These are phyloP conservation scores for Gastrophysa polygoni DNA, from an alignment of 2,888 invertebrate genomes.

Conservation along the genomic window DNA sequence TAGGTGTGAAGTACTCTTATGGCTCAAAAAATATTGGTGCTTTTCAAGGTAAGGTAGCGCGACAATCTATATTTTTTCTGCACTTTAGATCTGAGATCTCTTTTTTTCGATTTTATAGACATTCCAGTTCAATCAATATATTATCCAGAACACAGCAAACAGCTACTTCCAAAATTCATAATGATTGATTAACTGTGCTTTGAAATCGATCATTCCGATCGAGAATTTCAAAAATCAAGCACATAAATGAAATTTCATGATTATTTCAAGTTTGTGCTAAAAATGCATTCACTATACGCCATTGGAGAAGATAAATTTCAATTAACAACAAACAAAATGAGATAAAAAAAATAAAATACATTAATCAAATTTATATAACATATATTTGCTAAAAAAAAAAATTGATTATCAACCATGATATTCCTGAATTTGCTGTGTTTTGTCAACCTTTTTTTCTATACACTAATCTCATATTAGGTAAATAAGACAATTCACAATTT, in stretches of 20 bases:
- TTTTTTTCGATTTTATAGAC: background rate
- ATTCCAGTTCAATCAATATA: background rate
- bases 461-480: conserved; percentile 44
- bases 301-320: too few species aligned
- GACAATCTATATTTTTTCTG: conserved; percentile 41
- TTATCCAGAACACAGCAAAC: too few species aligned
- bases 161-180: too few species aligned
- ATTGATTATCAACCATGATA: background rate
- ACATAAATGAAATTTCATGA: too few species aligned
- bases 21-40: conserved; percentile 35
- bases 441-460: background rate
- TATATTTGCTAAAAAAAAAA: background rate
- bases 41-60: conserved; percentile 50
- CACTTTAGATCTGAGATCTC: conserved; percentile 47
- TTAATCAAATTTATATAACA: too few species aligned
- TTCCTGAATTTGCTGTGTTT: background rate
- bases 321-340: too few species aligned
- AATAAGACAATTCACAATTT: conserved; percentile 41
- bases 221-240: too few species aligned
- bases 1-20: conserved; percentile 28
- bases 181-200: too few species aligned
- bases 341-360: too few species aligned
- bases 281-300: too few species aligned
- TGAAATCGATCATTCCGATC: too few species aligned
- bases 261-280: too few species aligned